Conservation (phyloP, 2,888 invertebrate species). For the Luffia ferchaultella region DNA sequence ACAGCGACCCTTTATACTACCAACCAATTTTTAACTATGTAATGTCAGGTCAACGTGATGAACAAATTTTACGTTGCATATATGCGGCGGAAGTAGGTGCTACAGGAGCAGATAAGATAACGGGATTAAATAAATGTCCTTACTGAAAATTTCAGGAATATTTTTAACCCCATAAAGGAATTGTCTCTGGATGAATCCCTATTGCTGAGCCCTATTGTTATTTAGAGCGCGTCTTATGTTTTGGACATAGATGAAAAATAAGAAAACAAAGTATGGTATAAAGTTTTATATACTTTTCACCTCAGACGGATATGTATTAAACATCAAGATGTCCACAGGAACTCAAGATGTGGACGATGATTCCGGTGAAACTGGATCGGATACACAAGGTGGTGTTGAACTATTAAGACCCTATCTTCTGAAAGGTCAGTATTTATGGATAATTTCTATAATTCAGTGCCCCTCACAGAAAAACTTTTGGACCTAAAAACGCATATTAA, state of each 20-base stretch:
- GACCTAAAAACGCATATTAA: constrained; percentile 15
- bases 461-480: constrained; percentile 14
- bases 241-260: constrained; percentile 19
- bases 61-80: constrained; percentile 19
- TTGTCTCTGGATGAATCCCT: constrained; percentile 20
- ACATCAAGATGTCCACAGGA: constrained; percentile 20
- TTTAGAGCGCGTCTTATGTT: constrained; percentile 19
- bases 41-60: constrained; percentile 17
- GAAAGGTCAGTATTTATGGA: constrained; percentile 18
- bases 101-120: constrained; percentile 16
- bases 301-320: constrained; percentile 21
- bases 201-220: no score
- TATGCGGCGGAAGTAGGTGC: constrained; percentile 16
- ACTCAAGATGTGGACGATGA: constrained; percentile 12
- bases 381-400: constrained; percentile 16
- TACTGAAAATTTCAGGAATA: constrained; percentile 15
- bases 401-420: constrained; percentile 16
- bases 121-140: constrained; percentile 15
- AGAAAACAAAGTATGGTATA: constrained; percentile 22
- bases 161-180: constrained; percentile 16
- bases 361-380: constrained; percentile 5
- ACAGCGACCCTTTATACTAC: constrained; percentile 15
- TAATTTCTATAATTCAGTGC: constrained; percentile 17
- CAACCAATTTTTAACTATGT: constrained; percentile 17
- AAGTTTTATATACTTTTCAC: constrained; percentile 22